Conservation (phyloP, 2,888 invertebrate species). For the Amphiduros pacificus region DNA sequence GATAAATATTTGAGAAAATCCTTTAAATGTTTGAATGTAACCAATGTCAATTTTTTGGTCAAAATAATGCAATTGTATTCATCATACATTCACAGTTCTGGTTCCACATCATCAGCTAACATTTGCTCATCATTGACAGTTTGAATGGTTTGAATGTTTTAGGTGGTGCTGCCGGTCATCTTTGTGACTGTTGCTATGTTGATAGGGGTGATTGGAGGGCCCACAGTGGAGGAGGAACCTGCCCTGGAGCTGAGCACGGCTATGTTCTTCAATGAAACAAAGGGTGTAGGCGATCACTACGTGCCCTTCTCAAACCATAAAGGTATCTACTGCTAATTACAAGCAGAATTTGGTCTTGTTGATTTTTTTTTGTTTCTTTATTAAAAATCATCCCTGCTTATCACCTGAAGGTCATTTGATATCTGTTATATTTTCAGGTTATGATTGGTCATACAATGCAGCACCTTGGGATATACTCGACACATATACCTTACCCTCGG, state of each 20-base stretch:
- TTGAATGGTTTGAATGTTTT: too few species aligned
- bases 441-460: constrained; percentile 15
- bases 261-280: constrained; percentile 12
- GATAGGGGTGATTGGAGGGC: constrained; percentile 12
- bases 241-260: constrained; percentile 13
- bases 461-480: constrained; percentile 1
- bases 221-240: constrained; percentile 9
- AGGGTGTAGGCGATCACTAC: constrained; percentile 8
- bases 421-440: too few species aligned
- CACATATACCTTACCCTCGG: constrained; percentile 1
- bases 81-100: too few species aligned
- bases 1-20: too few species aligned
- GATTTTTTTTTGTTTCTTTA: neutral
- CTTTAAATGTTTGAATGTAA: too few species aligned
- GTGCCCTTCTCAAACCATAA: constrained; percentile 5
- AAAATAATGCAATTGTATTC: too few species aligned
- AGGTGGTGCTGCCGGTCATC: constrained; percentile 11
- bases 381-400: neutral
- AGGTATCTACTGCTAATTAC: too few species aligned
- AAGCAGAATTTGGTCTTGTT: too few species aligned
- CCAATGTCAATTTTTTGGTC: too few species aligned
- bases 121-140: too few species aligned
- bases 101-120: too few species aligned
- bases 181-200: constrained; percentile 17
- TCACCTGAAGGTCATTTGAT: too few species aligned